Percentiles rank a stretch among this genome's conserved stretches.
These are phyloP conservation scores for Meles meles DNA, from an alignment of 2,113 vertebrate species.

Conservation along the genomic window DNA sequence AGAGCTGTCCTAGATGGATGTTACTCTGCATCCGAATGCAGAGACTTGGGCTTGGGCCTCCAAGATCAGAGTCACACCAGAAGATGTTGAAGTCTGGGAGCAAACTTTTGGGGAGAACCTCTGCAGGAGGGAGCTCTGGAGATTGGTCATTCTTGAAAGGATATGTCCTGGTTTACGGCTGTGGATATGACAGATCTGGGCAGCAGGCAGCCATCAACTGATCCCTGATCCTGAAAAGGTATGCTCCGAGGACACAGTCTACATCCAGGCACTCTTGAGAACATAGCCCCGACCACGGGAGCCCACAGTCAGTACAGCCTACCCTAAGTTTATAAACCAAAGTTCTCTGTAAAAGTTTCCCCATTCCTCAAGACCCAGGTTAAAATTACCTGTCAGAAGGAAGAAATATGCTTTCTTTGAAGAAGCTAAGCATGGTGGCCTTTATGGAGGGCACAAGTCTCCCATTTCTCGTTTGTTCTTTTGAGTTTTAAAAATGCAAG, in stretches of 20 bases:
- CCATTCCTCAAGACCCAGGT: neutral
- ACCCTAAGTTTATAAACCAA: neutral
- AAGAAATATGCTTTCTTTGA: neutral
- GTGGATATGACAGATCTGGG: neutral
- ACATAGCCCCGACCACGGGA: neutral
- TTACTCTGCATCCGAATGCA: neutral
- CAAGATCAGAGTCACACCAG: neutral
- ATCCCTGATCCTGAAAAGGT: neutral
- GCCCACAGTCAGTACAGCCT: neutral
- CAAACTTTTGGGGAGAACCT: neutral
- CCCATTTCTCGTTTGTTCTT: neutral
- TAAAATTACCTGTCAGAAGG: neutral
- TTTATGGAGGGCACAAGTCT: neutral
- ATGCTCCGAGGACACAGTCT: neutral
- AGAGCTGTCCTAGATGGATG: neutral
- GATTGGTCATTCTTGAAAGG: neutral
- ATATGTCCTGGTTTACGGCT: neutral
- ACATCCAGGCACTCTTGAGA: neutral
- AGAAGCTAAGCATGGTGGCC: neutral
- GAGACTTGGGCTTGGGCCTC: neutral
- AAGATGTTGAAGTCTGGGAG: neutral
- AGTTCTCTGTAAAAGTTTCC: neutral
- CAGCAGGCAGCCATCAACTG: neutral
- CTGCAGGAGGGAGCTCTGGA: no score
- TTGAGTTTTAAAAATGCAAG: neutral